Conservation (phyloP, 53 echinoderm and acorn worm species). For the Echinarachnius parma region DNA sequence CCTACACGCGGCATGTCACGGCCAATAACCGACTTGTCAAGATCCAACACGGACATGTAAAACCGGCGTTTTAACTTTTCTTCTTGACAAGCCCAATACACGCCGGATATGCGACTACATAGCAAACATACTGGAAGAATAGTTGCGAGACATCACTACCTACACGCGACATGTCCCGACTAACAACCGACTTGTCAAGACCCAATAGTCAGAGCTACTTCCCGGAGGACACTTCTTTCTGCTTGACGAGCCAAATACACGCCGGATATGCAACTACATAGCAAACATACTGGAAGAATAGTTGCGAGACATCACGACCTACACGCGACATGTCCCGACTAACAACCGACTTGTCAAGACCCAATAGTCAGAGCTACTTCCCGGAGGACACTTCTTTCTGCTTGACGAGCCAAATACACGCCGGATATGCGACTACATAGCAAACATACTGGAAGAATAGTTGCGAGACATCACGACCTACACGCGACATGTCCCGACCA, state of each 20-base stretch:
- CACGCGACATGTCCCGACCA: no score
- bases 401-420: conserved; percentile 30
- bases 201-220: no score
- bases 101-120: conserved; percentile 14
- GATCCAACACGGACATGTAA: conserved; percentile 31
- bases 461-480: no score
- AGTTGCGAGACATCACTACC: no score
- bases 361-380: conserved; percentile 53
- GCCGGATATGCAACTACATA: conserved; percentile 16
- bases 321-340: no score
- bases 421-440: conserved; percentile 20
- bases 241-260: conserved; percentile 28
- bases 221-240: conserved; percentile 76
- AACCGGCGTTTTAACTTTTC: conserved; percentile 66
- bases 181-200: no score
- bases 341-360: no score
- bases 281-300: not conserved
- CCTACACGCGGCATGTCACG: no score
- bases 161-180: no score
- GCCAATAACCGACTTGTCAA: no score
- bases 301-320: no score
- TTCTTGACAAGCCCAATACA: conserved; percentile 36
- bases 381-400: conserved; percentile 73
- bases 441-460: not conserved
- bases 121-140: no score